Percentiles rank a stretch among this genome's conserved stretches.
Conservation (phyloP, 2,888 invertebrate genomes). For the Cephus sareptanus region DNA sequence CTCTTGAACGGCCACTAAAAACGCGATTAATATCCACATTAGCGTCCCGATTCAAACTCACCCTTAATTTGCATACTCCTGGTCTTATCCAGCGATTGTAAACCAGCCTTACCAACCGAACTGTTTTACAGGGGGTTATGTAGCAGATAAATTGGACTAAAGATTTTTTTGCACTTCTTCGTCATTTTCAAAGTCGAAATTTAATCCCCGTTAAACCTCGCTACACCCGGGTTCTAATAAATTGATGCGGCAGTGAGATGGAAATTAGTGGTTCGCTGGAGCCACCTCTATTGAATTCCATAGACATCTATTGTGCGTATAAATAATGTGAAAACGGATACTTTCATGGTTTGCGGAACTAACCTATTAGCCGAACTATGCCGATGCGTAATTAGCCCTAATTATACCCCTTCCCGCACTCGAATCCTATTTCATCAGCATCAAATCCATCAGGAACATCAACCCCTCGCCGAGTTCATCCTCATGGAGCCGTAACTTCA, state of each 20-base stretch:
- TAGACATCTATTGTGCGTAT: background rate
- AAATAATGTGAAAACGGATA: background rate
- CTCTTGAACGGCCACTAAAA: conserved; percentile 17
- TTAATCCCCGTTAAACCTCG: background rate
- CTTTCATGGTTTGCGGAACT: background rate
- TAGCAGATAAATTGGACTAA: background rate
- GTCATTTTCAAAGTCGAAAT: background rate
- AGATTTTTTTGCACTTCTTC: background rate
- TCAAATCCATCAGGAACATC: background rate
- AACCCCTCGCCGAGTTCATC: background rate
- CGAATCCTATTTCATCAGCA: background rate
- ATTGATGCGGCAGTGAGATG: background rate
- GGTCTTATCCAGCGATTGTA: background rate
- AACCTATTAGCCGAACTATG: background rate
- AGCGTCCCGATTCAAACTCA: conserved; percentile 15
- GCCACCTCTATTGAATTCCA: background rate
- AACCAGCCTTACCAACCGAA: background rate
- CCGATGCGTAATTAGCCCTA: background rate
- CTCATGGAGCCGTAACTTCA: background rate
- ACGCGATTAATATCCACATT: conserved; percentile 31
- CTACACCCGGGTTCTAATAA: background rate
- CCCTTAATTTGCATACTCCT: conserved; percentile 17
- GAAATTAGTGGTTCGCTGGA: background rate
- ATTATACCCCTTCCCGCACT: background rate
- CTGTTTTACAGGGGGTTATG: background rate